These are phyloP conservation scores for Yponomeuta cagnagella DNA, from an alignment of 2,888 invertebrate species.

Conservation along the genomic window DNA sequence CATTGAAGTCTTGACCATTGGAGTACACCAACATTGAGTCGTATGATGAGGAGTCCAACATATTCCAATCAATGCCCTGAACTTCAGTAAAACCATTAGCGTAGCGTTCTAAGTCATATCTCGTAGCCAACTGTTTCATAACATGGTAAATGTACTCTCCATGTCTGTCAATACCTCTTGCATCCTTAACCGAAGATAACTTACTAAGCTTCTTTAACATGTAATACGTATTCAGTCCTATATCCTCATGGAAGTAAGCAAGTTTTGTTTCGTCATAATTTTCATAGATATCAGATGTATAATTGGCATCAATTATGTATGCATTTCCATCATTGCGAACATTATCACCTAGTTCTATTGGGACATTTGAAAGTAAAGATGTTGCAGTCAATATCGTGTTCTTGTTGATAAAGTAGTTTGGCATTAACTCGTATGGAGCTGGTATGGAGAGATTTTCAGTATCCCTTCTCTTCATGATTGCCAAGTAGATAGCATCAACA, in stretches of 20 bases:
- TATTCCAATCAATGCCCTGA: conserved; percentile 69
- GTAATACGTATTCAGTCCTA: conserved; percentile 80
- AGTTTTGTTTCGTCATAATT: conserved; percentile 74
- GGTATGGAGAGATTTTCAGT: conserved; percentile 76
- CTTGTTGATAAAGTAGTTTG: conserved; percentile 79
- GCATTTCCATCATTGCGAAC: conserved; percentile 54
- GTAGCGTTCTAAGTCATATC: conserved; percentile 82
- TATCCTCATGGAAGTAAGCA: conserved; percentile 83
- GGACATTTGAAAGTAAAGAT: conserved; percentile 40
- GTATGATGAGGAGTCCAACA: conserved; percentile 67
- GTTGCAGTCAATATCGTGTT: conserved; percentile 73
- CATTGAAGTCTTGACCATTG: conserved; percentile 78
- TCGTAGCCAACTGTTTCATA: conserved; percentile 80
- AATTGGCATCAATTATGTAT: conserved; percentile 55
- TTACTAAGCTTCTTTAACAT: conserved; percentile 72
- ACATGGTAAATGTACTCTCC: conserved; percentile 79
- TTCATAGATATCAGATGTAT: conserved; percentile 52
- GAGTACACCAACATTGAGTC: conserved; percentile 77
- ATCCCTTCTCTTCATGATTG: conserved; percentile 75
- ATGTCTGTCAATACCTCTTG: conserved; percentile 59
- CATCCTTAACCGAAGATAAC: conserved; percentile 74
- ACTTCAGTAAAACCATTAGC: conserved; percentile 78
- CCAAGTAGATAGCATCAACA: conserved; percentile 76
- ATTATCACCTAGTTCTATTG: conserved; percentile 36
- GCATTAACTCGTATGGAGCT: conserved; percentile 80